Base-by-base conservation (phyloP, 2,888 invertebrate genomes). In the Torymus texanus region DNA sequence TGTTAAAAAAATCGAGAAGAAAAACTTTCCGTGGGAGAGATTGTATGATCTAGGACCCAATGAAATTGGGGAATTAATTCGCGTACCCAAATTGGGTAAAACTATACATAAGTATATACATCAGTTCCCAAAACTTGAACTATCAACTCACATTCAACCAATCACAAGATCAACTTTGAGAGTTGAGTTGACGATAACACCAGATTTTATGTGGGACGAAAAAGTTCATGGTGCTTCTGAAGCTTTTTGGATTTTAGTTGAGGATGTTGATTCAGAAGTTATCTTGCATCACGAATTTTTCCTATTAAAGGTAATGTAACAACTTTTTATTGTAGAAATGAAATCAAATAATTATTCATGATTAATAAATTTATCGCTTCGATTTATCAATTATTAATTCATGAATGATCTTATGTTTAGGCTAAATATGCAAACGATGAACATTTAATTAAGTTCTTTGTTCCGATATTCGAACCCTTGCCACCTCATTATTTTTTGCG, bases 181-280 rank as follows among this genome's bases (percentile, higher is more conserved):
- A 75, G 98, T 99, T 0, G 99, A 99, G 90, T 91, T 99, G 16
- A 98, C 98, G 0, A 97, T 99, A 80, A 98, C 98, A 0, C 99
- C 99, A 0, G 99, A 99, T 91, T 99, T 99, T 91, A 97, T 98
- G 87, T 99, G 99, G 99, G 99, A 99, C 85, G 98, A 98, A 82
- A 98, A 98, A 91, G 92, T 96, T 29, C 94, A 94, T 85, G 95
- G 95, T 0, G 94, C 94, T 56, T 95, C 95, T 0, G 96, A 96
- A 90, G 96, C 95, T 0, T 97, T 97, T 90, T 96, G 96, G 96
- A 95, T 97, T 85, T 91, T 97, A 5, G 96, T 96, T 0, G 96
- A 96, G 86, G 96, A 97, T 85, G 96, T 96, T 12, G 96, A 96
- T 90, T 95, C 95, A 0, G 96, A 97, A 87, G 95, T 95, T 14